These are phyloP conservation scores for Dynastes hyllus DNA, from an alignment of 2,888 invertebrate genomes.

Conservation along the genomic window DNA sequence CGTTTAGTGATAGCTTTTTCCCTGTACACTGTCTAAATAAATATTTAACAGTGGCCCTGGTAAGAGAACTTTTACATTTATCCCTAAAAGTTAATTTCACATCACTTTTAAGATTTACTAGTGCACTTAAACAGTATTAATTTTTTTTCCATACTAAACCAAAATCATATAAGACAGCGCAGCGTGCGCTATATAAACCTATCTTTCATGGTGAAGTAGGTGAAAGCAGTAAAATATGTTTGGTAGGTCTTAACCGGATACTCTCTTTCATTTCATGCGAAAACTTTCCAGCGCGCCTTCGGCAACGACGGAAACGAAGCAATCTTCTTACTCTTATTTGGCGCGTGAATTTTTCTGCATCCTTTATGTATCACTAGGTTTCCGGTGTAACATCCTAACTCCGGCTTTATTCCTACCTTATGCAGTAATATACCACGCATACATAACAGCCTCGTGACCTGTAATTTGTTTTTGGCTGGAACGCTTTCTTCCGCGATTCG, in stretches of 20 bases:
- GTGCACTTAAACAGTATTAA: neutral
- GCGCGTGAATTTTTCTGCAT: slow-evolving; percentile 63
- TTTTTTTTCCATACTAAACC: neutral
- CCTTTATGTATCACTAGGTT: slow-evolving; percentile 66
- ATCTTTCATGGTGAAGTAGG: slow-evolving; percentile 1
- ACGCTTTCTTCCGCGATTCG: slow-evolving; percentile 32
- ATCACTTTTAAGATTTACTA: too few relatives aligned
- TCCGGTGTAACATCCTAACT: slow-evolving; percentile 51
- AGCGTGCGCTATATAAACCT: neutral
- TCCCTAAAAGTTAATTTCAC: too few relatives aligned
- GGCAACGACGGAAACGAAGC: slow-evolving; percentile 32
- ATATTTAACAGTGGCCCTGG: too few relatives aligned
- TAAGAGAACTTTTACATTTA: too few relatives aligned
- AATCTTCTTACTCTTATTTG: slow-evolving; percentile 60
- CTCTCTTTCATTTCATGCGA: slow-evolving; percentile 29
- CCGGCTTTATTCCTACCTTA: slow-evolving; percentile 20
- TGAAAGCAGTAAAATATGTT: slow-evolving; percentile 31
- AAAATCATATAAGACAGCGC: neutral
- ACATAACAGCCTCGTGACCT: neutral
- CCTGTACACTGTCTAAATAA: too few relatives aligned
- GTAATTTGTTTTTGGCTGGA: slow-evolving; percentile 38
- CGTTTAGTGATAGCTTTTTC: too few relatives aligned
- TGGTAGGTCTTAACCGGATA: slow-evolving; percentile 13
- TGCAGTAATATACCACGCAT: slow-evolving; percentile 31
- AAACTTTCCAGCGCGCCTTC: slow-evolving; percentile 35